These are phyloP conservation scores for Graphium colonna DNA, from an alignment of 2,888 invertebrate species.

Conservation along the genomic window DNA sequence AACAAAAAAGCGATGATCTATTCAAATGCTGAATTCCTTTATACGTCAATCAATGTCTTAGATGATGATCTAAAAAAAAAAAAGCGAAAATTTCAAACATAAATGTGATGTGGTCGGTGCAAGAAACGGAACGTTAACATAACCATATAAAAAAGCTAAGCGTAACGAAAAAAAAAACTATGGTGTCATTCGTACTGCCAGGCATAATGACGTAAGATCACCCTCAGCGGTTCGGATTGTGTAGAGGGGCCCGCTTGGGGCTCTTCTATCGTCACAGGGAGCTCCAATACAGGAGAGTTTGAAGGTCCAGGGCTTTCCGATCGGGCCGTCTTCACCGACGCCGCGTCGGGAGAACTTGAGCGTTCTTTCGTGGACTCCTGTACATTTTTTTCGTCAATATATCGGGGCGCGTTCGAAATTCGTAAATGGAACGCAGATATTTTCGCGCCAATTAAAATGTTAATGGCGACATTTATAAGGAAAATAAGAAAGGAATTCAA, in stretches of 20 bases:
- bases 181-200: constrained; percentile 78
- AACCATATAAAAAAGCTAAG: constrained; percentile 51
- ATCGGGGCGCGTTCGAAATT: constrained; percentile 10
- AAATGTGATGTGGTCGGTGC: constrained; percentile 55
- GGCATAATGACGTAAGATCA: constrained; percentile 76
- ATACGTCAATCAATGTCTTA: constrained; percentile 35
- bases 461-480: neutral
- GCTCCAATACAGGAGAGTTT: constrained; percentile 40
- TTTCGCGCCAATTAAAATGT: neutral
- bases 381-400: constrained; percentile 34
- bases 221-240: constrained; percentile 63
- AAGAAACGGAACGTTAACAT: constrained; percentile 47
- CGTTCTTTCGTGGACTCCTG: constrained; percentile 56
- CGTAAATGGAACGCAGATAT: neutral
- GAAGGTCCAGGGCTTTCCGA: constrained; percentile 43
- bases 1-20: constrained; percentile 12
- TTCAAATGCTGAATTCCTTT: constrained; percentile 78
- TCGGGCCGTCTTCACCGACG: constrained; percentile 40
- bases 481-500: constrained; percentile 21
- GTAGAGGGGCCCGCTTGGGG: constrained; percentile 61
- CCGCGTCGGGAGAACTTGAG: constrained; percentile 53
- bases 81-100: constrained; percentile 42
- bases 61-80: constrained; percentile 41
- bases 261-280: constrained; percentile 46
- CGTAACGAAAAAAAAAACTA: constrained; percentile 68